Conservation (phyloP, 1,140 invertebrate genomes). For the Microplitis mediator region DNA sequence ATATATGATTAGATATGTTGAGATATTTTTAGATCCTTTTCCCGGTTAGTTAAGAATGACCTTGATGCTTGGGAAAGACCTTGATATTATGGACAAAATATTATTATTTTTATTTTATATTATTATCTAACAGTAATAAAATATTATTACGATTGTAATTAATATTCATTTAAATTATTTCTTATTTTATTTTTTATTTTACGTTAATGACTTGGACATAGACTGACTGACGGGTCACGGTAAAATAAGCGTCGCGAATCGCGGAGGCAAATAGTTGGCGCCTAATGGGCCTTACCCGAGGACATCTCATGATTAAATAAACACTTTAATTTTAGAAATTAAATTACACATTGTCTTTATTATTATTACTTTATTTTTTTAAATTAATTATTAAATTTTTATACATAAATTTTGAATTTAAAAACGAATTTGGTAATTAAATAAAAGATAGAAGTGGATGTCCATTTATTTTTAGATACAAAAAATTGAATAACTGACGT, state of each 20-base stretch:
- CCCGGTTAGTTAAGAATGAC: neutral
- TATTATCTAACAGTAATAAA: too few relatives aligned
- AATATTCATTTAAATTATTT: too few relatives aligned
- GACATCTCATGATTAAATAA: neutral
- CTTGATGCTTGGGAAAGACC: neutral
- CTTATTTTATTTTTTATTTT: too few relatives aligned
- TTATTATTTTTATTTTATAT: neutral
- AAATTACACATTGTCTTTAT: too few relatives aligned
- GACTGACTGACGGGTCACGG: constrained; percentile 28
- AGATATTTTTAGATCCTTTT: neutral
- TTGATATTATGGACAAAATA: constrained; percentile 6
- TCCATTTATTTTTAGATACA: too few relatives aligned
- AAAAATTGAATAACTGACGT: too few relatives aligned
- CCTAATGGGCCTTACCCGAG: constrained; percentile 12
- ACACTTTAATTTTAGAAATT: neutral
- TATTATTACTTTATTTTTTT: too few relatives aligned
- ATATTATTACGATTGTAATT: too few relatives aligned
- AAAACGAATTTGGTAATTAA: too few relatives aligned
- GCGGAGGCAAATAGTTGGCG: constrained; percentile 26
- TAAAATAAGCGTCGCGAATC: constrained; percentile 19
- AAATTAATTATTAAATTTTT: too few relatives aligned
- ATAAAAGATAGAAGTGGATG: too few relatives aligned
- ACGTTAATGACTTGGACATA: constrained; percentile 10
- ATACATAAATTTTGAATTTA: too few relatives aligned
- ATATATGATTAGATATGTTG: neutral